Evolutionary conservation across 2,888 invertebrate species (phyloP).

Genomic region (Scaptomyza tumidula): DNA sequence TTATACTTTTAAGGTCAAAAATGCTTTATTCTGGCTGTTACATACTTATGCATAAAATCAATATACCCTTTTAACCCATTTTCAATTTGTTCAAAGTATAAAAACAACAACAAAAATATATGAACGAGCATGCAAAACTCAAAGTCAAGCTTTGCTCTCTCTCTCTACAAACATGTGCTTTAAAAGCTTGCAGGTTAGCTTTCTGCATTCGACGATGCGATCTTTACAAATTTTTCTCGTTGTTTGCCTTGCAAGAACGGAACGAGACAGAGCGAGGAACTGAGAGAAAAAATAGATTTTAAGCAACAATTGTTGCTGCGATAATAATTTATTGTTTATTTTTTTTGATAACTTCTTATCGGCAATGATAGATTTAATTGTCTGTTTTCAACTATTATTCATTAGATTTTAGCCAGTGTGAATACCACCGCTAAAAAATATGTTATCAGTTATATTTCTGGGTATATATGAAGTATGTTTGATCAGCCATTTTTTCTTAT

Average conservation of each 20-base stretch:
- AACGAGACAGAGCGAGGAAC: too few species aligned
- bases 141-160: background rate
- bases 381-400: background rate
- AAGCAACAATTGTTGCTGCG: too few species aligned
- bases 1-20: too few species aligned
- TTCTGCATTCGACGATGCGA: background rate
- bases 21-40: too few species aligned
- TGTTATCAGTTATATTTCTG: conserved; percentile 24
- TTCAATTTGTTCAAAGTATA: too few species aligned
- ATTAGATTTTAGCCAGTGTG: conserved; percentile 10
- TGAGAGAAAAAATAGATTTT: too few species aligned
- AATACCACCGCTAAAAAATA: background rate
- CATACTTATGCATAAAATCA: too few species aligned
- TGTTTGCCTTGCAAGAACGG: background rate
- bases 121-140: background rate
- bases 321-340: background rate
- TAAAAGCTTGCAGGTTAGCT: background rate
- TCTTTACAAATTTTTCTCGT: background rate
- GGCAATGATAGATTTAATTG: conserved; percentile 8
- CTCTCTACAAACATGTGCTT: too few species aligned
- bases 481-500: conserved; percentile 6
- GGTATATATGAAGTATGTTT: background rate
- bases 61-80: too few species aligned
- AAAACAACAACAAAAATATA: background rate
- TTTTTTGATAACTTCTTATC: background rate